Evolutionary conservation across 2,113 vertebrate species (phyloP).

Genomic region (Barbus barbus): DNA sequence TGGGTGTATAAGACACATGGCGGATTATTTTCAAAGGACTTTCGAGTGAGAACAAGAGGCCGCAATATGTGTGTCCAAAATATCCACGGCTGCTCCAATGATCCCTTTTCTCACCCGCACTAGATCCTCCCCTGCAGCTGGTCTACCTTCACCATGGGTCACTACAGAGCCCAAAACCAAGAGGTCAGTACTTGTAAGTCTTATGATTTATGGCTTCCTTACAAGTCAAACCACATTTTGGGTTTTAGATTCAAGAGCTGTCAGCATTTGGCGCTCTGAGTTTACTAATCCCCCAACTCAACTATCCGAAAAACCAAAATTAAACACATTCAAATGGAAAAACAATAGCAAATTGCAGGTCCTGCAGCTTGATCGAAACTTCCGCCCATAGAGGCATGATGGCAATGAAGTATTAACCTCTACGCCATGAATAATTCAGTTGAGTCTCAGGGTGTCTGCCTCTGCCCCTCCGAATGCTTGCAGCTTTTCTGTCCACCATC

Average conservation of each 20-base stretch:
- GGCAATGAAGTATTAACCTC: slow-evolving; percentile 77
- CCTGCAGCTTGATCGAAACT: slow-evolving; percentile 14
- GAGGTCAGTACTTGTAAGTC: background rate
- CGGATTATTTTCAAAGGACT: slow-evolving; percentile 44
- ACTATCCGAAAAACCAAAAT: background rate
- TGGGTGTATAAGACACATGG: slow-evolving; percentile 26
- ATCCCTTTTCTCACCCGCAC: slow-evolving; percentile 32
- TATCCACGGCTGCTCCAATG: slow-evolving; percentile 18
- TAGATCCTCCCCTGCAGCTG: slow-evolving; percentile 44
- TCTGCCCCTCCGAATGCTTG: slow-evolving; percentile 58
- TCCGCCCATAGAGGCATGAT: slow-evolving; percentile 57
- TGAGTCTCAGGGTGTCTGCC: slow-evolving; percentile 71
- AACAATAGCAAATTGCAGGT: slow-evolving; percentile 1
- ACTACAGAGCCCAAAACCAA: background rate
- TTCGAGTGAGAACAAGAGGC: slow-evolving; percentile 15
- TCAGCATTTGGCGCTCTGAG: background rate
- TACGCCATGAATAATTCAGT: slow-evolving; percentile 76
- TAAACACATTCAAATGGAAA: slow-evolving; percentile 4
- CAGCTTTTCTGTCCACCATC: slow-evolving; percentile 45
- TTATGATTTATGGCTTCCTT: background rate
- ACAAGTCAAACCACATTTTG: background rate
- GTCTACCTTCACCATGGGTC: slow-evolving; percentile 26
- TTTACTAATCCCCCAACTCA: background rate
- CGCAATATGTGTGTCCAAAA: slow-evolving; percentile 30
- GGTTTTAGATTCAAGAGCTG: background rate